Evolutionary conservation across 2,113 vertebrate species (phyloP).

Genomic region (Thymallus thymallus): DNA sequence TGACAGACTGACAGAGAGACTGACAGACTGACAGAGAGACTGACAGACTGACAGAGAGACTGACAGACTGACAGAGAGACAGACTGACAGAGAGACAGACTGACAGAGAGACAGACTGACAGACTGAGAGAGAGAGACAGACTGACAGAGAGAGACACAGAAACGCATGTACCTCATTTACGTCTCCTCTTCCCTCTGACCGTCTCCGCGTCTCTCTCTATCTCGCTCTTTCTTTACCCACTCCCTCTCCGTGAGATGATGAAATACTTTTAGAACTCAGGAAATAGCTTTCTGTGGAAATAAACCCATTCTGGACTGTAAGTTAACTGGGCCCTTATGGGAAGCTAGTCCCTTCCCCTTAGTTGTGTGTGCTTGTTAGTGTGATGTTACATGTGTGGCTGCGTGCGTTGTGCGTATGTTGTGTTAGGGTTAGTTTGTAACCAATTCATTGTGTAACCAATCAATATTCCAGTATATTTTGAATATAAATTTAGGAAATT

Average conservation of each 20-base stretch:
- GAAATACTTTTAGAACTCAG: conserved; percentile 78
- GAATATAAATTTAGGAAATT: too few relatives aligned
- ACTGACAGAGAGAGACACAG: background rate
- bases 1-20: too few relatives aligned
- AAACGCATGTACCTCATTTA: background rate
- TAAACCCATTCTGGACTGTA: conserved; percentile 60
- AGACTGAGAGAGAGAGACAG: background rate
- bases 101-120: background rate
- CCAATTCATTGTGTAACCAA: conserved; percentile 26
- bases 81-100: too few relatives aligned
- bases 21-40: too few relatives aligned
- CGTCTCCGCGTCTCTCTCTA: background rate
- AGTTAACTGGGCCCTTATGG: conserved; percentile 64
- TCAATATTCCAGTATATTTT: too few relatives aligned
- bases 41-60: too few relatives aligned
- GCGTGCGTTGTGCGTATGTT: conserved; percentile 11
- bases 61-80: too few relatives aligned
- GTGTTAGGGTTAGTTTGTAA: background rate
- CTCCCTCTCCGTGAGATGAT: conserved; percentile 60
- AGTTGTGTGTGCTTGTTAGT: conserved; percentile 17
- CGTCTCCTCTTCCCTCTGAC: background rate
- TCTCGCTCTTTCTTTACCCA: conserved; percentile 18
- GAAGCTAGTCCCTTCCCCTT: conserved; percentile 6
- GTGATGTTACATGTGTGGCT: conserved; percentile 49
- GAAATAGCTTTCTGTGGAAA: conserved; percentile 76